phyloP scores from a whole-genome alignment of 2,888 invertebrate species.

The Xanthorhoe spadicearia region DNA sequence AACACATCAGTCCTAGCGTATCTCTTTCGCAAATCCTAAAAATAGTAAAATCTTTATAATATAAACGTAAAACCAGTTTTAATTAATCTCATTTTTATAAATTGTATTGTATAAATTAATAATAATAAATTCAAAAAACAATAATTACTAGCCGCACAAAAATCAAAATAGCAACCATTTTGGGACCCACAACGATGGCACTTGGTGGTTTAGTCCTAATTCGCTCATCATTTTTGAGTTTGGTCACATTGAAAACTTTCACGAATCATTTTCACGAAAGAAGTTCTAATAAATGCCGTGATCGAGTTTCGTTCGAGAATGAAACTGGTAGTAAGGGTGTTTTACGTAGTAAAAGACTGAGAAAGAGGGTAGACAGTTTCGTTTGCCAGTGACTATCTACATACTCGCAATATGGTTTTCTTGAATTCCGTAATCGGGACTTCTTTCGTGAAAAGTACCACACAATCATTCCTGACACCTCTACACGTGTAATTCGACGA shows the following conservation, averaged over 20 bases:
- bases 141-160: conserved; percentile 12
- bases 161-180: conserved; percentile 22
- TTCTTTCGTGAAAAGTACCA: too few relatives aligned
- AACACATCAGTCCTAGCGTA: conserved; percentile 27
- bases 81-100: conserved; percentile 10
- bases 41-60: not conserved
- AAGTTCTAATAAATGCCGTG: too few relatives aligned
- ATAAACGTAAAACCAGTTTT: conserved; percentile 1
- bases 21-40: conserved; percentile 19
- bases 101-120: conserved; percentile 13
- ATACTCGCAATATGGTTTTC: too few relatives aligned
- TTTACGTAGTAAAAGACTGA: too few relatives aligned
- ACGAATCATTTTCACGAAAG: too few relatives aligned
- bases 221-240: not conserved
- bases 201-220: conserved; percentile 2
- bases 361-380: too few relatives aligned
- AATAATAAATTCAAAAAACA: conserved; percentile 7
- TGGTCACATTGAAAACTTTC: not conserved
- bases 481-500: too few relatives aligned
- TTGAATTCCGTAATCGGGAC: too few relatives aligned
- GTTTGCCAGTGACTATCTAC: too few relatives aligned
- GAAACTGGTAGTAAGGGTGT: too few relatives aligned
- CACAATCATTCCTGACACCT: too few relatives aligned
- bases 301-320: too few relatives aligned
- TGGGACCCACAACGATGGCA: conserved; percentile 1